Evolutionary conservation across 2,113 vertebrate genomes (phyloP).

Genomic region (Lethenteron reissneri): DNA sequence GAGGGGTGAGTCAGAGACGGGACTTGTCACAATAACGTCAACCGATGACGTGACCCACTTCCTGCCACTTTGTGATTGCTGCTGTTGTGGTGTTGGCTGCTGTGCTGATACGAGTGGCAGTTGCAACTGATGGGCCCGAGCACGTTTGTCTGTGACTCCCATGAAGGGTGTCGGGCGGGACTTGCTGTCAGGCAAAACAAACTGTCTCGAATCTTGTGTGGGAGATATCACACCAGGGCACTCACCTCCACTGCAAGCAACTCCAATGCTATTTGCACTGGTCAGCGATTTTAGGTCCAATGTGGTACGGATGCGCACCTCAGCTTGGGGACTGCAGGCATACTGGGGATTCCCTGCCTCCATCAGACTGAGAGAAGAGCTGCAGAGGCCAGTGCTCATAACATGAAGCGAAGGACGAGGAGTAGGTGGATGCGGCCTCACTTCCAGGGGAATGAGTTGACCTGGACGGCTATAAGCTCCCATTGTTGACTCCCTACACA

Average conservation of each 20-base stretch:
- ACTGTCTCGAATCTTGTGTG: too few species aligned
- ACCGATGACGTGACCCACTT: too few species aligned
- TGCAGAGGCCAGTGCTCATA: constrained; percentile 17
- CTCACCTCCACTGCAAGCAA: constrained; percentile 69
- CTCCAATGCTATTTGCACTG: constrained; percentile 26
- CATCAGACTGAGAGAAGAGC: constrained; percentile 66
- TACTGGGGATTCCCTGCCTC: constrained; percentile 42
- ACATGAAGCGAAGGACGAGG: too few species aligned
- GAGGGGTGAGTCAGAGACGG: too few species aligned
- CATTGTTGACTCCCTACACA: too few species aligned
- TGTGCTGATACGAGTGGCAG: constrained; percentile 69
- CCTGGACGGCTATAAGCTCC: too few species aligned
- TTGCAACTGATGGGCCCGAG: constrained; percentile 52
- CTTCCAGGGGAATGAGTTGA: too few species aligned
- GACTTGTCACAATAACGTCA: too few species aligned
- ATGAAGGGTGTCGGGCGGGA: constrained; percentile 94
- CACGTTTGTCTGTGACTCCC: constrained; percentile 97
- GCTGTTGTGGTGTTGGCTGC: too few species aligned
- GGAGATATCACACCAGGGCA: constrained; percentile 64
- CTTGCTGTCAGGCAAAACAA: constrained; percentile 30
- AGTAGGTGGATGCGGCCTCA: too few species aligned
- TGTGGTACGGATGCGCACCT: constrained; percentile 93
- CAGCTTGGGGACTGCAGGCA: constrained; percentile 67
- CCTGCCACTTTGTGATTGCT: constrained; percentile 11
- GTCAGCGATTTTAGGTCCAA: constrained; percentile 28